Evolutionary conservation across 2,113 vertebrate species (phyloP).

Genomic region (Speoplatyrhinus poulsoni): DNA sequence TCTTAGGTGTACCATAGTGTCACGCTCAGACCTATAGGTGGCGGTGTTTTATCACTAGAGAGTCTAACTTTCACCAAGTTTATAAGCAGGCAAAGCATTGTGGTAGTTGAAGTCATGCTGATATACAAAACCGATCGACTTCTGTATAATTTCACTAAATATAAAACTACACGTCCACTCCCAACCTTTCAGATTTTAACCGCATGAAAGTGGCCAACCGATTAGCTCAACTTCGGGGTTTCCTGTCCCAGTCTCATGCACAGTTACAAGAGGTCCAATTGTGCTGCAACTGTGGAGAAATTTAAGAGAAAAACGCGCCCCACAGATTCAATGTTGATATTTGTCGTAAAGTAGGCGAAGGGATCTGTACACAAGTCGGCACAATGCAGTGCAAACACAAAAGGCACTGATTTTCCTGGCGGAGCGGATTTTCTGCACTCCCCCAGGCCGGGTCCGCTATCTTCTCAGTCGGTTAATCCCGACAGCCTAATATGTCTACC

Average conservation of each 20-base stretch:
- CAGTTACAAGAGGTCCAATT: slow-evolving; percentile 35
- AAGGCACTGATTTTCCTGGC: slow-evolving; percentile 51
- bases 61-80: not conserved
- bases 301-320: slow-evolving; percentile 34
- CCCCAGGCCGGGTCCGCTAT: slow-evolving; percentile 51
- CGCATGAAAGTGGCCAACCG: slow-evolving; percentile 59
- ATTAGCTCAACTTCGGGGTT: slow-evolving; percentile 76
- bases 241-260: slow-evolving; percentile 51
- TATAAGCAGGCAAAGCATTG: slow-evolving; percentile 38
- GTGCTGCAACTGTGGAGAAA: not conserved
- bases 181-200: slow-evolving; percentile 19
- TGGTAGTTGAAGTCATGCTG: slow-evolving; percentile 53
- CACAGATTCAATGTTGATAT: not conserved
- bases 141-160: rapidly evolving
- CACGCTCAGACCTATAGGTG: slow-evolving; percentile 43
- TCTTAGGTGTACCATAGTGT: not conserved
- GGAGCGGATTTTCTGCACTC: slow-evolving; percentile 39
- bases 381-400: slow-evolving; percentile 66
- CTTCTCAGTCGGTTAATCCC: slow-evolving; percentile 44
- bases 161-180: slow-evolving; percentile 74
- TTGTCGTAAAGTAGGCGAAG: not conserved
- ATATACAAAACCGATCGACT: rapidly evolving
- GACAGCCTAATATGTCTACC: slow-evolving; percentile 75
- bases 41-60: slow-evolving; percentile 14
- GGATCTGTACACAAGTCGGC: slow-evolving; percentile 12